Evolutionary conservation across 1,140 invertebrate genomes (phyloP), one percentile per base, ranked within the genome.

Genomic region (Tetramorium simillimum): DNA sequence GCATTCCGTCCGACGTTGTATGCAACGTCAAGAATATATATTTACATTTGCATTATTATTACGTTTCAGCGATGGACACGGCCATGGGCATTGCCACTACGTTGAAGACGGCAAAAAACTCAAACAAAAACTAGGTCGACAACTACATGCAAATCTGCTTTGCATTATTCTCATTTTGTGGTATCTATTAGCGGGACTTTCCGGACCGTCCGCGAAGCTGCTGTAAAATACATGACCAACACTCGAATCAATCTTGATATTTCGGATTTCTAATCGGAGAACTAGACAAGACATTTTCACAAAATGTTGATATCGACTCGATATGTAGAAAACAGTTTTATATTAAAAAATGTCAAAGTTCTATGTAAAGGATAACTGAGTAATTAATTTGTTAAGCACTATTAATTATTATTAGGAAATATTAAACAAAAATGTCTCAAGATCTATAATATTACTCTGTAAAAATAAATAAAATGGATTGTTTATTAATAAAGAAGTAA

Each of bases 11-110:
- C 46, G 21, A 3, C 18, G 33, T 62, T 62, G 14, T 43, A 76
- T 12, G 43, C 43, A 37, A 37, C 14, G 12, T 49, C 60, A 65
- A 28, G n/a, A 80, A 70, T 70, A 70, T 67, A 21, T 53, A 65
- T 80, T 65, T 69, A 43, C 21, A 69, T 81, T 81, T 81, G 49
- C 78, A 81, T 70, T 81, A 70, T 81, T 70, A 81, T 81, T 70
- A 81, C 49, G 63, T 43, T 56, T 21, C 37, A 56, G 49, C 37
- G 33, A 81, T 69, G 77, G 77, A 67, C 77, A 67, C 16, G 62
- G 21, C 28, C n/a, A 37, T 65, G 62, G 33, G 21, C 51, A 28
- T 43, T 70, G 40, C 5, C 33, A 24, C 46, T 40, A 67, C 2
- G 46, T 40, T 65, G 43, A 78, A 78, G 46, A 63, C 4, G 4